These are phyloP conservation scores for Thereva unica DNA, from an alignment of 2,888 invertebrate genomes.

Conservation along the genomic window DNA sequence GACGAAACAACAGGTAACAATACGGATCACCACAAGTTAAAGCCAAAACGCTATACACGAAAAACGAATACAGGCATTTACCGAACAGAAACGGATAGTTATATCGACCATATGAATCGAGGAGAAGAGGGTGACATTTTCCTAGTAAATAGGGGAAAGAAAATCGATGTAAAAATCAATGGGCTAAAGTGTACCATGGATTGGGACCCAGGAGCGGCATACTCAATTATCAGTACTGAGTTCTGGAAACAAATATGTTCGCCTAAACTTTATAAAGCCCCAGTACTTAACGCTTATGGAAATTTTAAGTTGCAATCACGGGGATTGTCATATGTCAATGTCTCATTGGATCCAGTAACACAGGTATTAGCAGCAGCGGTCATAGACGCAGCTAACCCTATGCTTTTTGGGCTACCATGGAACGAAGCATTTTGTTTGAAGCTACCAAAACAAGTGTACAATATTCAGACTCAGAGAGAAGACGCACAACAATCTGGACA, in stretches of 20 bases:
- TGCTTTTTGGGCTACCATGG: too few relatives aligned
- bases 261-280: constrained; percentile 7
- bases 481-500: too few relatives aligned
- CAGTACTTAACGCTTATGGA: neutral
- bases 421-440: too few relatives aligned
- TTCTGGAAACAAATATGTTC: constrained; percentile 6
- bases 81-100: too few relatives aligned
- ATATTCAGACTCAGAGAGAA: too few relatives aligned
- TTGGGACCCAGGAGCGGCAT: constrained; percentile 17
- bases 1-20: neutral
- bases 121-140: neutral
- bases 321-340: neutral
- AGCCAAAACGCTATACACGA: neutral
- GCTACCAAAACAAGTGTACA: too few relatives aligned
- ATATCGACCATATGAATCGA: too few relatives aligned
- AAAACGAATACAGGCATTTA: too few relatives aligned
- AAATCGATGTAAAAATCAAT: constrained; percentile 18
- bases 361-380: too few relatives aligned
- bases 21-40: too few relatives aligned
- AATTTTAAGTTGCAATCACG: neutral
- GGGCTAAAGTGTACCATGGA: neutral
- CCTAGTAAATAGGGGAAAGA: constrained; percentile 2
- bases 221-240: constrained; percentile 2
- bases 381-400: too few relatives aligned
- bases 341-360: too few relatives aligned